Evolutionary conservation across 2,888 invertebrate genomes (phyloP), one percentile per base, ranked within the genome.

Genomic region (Disparrhopalites patrizii): DNA sequence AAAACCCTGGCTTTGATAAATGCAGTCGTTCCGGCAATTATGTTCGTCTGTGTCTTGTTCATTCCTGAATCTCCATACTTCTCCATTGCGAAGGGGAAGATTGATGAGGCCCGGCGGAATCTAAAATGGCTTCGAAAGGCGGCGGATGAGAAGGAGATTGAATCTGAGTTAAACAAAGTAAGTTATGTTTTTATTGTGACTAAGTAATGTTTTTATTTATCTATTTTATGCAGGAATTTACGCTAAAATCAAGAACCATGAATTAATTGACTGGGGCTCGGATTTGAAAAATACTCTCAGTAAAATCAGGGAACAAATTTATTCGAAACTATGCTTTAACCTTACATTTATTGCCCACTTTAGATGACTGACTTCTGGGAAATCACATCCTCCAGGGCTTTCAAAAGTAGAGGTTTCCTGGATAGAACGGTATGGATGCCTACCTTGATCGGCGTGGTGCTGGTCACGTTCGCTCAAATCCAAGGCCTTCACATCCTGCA

Each of bases 31-130:
- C 88, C 93, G 0, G 76, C 91, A 0, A 75, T 90, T 3, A 89
- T 91, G 74, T 86, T 86, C 0, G 74, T 82, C 0, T 80, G 87
- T 1, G 90, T 93, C 80, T 83, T 88, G 76, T 88, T 90, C 75
- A 89, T 93, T 86, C 95, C 94, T 0, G 95, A 72, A 5, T 66
- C 69, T 8, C 90, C 77, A 88, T 83, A 85, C 8, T 89, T 86
- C 80, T 79, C 90, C 50, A 79, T 89, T 55, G 84, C 86, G 74
- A 83, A 82, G 78, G 76, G 77, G 23, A 68, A 80, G 23, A 77
- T 81, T 23, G 79, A 80, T 40, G 86, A 85, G 61, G 94, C 94
- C 0, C 81, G 84, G 2, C 81, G 84, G 52, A 84, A 91, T 0
- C 79, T 94, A 70, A 80, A 85, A 70, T 85, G 83, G 80, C 81